phyloP scores from a whole-genome alignment of 2,888 invertebrate species.

The Abrostola tripartita region DNA sequence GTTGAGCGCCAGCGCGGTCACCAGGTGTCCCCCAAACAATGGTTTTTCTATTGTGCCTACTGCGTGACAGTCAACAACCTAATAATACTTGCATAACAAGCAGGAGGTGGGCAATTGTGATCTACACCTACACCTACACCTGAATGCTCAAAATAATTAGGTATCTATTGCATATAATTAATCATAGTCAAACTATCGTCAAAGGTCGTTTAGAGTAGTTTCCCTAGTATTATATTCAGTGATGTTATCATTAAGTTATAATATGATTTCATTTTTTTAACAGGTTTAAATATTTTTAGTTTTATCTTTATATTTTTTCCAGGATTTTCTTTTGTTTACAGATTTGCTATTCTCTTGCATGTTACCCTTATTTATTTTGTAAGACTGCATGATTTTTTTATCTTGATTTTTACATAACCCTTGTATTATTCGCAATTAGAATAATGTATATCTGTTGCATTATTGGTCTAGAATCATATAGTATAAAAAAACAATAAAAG shows the following conservation, averaged over 20 bases:
- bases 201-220: not conserved
- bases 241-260: conserved; percentile 25
- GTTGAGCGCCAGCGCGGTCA: no score
- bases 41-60: no score
- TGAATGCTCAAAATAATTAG: no score
- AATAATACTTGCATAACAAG: no score
- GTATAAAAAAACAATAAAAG: no score
- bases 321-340: conserved; percentile 41
- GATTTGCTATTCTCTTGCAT: conserved; percentile 34
- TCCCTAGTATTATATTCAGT: conserved; percentile 10
- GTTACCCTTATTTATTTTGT: conserved; percentile 19
- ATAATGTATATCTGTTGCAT: not conserved
- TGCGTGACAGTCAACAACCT: no score
- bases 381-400: conserved; percentile 1
- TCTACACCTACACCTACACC: no score
- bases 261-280: conserved; percentile 25
- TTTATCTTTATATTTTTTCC: conserved; percentile 36
- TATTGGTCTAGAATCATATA: no score
- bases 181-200: not conserved
- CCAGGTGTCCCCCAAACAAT: no score
- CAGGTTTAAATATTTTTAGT: conserved; percentile 26
- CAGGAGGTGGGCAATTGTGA: no score
- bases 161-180: no score
- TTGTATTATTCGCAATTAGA: not conserved
- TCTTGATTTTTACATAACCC: not conserved